phyloP scores from a whole-genome alignment of 2,888 invertebrate species.

The Oeneis ivallda region DNA sequence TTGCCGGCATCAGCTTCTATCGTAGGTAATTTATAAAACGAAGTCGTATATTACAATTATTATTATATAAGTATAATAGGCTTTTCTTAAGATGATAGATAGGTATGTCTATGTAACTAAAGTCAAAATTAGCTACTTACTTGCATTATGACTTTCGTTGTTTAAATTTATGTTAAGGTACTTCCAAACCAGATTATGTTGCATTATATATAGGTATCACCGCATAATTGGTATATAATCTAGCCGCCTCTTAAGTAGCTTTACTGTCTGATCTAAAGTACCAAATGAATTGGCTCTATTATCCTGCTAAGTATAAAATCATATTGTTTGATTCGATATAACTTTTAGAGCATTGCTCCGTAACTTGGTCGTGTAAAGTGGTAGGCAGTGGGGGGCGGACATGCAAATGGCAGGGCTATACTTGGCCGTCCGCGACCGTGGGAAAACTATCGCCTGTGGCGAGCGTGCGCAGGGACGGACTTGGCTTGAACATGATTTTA shows the following conservation, averaged over 20 bases:
- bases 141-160: not conserved
- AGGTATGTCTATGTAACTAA: not conserved
- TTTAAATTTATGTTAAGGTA: conserved; percentile 3
- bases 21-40: too few species aligned
- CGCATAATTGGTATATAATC: conserved; percentile 37
- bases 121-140: not conserved
- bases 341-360: conserved; percentile 41
- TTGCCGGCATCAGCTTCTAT: too few species aligned
- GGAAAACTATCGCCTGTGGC: conserved; percentile 82
- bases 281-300: conserved; percentile 43
- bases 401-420: conserved; percentile 79
- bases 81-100: too few species aligned
- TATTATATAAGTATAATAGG: too few species aligned
- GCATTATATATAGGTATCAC: conserved; percentile 33
- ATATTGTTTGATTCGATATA: conserved; percentile 33
- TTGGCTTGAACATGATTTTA: conserved; percentile 37
- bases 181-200: conserved; percentile 10
- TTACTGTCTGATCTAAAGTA: conserved; percentile 40
- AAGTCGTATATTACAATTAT: too few species aligned
- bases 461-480: conserved; percentile 63
- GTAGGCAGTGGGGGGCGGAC: conserved; percentile 72
- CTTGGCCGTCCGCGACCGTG: conserved; percentile 76
- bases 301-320: conserved; percentile 49
- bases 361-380: conserved; percentile 66
- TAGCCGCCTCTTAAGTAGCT: conserved; percentile 36